Evolutionary conservation across 92 coral and sea anemone genomes (phyloP), one percentile per base, ranked within the genome.

Genomic region (Chrysogorgia sp.): DNA sequence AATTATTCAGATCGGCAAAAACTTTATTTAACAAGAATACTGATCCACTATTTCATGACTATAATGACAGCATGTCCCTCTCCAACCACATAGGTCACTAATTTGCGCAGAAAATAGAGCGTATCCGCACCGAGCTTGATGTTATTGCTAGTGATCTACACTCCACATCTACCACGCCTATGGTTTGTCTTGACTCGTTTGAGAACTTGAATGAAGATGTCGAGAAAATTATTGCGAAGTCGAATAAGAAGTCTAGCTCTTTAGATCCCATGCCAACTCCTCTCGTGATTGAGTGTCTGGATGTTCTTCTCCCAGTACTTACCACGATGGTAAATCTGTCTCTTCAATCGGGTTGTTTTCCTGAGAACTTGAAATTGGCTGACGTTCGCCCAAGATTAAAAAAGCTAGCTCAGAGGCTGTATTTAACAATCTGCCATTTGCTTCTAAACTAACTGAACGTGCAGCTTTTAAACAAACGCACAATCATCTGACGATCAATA

Each of bases 1-100:
- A 69, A 64, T 81, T 86, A 12, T 86, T 86, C 67, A 57, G 55
- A 40, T 82, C 90, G 60, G 84, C 87, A 17, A 86, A 86, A 47
- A 66, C 75, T 5, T 81, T 86, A 22, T 86, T 76, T 56, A 37
- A 77, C 31, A 62, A 47, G 7, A 64, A 86, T 17, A 50, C 76
- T 17, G 90, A 76, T 24, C 57, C 75, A 31, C 10, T 40, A 3
- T 58, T 82, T 64, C 84, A 56, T 21, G 81, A 58, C 7, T 86
- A 78, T 69, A 23, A 40, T 30, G 87, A 86, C 63, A 72, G n/a
- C 22, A 63, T 13, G 15, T 58, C 17, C 7, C 81, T 86, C 19
- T 86, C 83, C 10, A 67, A 86, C 33, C 86, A 86, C 61, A 74
- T 86, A 31, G 82, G 85, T 13, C 40, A 85, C 52, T 67, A 47